Conservation (phyloP, 1,140 invertebrate genomes). For the Hesperophylax magnus region DNA sequence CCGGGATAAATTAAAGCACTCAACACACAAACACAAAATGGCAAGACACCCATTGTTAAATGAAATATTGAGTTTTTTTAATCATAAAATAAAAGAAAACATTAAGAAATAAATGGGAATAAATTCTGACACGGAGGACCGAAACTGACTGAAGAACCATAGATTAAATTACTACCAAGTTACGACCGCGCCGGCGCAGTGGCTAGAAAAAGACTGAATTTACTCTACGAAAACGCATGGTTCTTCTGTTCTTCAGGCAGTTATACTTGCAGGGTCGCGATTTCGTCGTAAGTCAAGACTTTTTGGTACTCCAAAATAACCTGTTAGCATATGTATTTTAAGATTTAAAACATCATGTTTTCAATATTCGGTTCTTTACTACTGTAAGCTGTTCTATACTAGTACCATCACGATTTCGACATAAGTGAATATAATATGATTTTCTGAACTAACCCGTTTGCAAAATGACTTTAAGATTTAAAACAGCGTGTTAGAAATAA, state of each 20-base stretch:
- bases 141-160: neutral
- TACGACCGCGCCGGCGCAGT: conserved; percentile 19
- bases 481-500: too few species aligned
- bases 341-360: too few species aligned
- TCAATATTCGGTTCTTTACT: too few species aligned
- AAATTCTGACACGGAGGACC: neutral
- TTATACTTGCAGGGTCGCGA: too few species aligned
- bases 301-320: too few species aligned
- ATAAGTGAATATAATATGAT: too few species aligned
- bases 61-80: neutral
- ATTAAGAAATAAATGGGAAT: conserved; percentile 19
- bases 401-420: too few species aligned
- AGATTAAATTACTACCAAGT: neutral
- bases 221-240: neutral
- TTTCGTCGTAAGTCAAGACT: too few species aligned
- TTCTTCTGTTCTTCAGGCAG: neutral
- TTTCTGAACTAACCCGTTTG: too few species aligned
- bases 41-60: conserved; percentile 10
- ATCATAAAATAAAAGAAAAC: conserved; percentile 26
- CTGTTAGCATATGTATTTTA: too few species aligned
- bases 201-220: neutral
- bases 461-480: too few species aligned
- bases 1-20: conserved; percentile 21
- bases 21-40: conserved; percentile 28
- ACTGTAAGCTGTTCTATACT: too few species aligned